A percentile compares a stretch with the other conserved stretches of the same genome.
phyloP scores from a whole-genome alignment of 1,140 invertebrate species.

The Periplaneta americana region DNA sequence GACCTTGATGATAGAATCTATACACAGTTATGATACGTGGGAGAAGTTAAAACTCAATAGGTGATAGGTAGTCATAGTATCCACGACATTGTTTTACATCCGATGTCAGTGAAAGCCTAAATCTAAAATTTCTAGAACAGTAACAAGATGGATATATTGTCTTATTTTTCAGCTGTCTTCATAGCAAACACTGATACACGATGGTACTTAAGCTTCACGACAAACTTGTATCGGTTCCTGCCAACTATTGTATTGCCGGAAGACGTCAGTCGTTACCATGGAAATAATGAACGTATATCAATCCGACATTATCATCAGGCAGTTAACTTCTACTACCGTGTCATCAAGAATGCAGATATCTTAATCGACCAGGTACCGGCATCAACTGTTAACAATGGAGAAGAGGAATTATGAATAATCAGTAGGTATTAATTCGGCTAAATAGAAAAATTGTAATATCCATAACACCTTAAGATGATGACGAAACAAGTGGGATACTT shows the following conservation, averaged over 20 bases:
- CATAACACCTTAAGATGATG: no score
- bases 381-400: slow-evolving; percentile 11
- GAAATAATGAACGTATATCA: slow-evolving; percentile 48
- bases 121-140: no score
- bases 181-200: slow-evolving; percentile 50
- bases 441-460: not conserved
- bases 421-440: not conserved
- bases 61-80: no score
- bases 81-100: no score
- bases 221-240: slow-evolving; percentile 46
- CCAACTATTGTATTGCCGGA: slow-evolving; percentile 38
- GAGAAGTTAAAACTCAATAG: no score
- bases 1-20: no score
- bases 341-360: slow-evolving; percentile 45
- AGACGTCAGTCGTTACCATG: slow-evolving; percentile 44
- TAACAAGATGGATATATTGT: no score
- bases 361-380: slow-evolving; percentile 19
- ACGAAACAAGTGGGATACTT: not conserved
- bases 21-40: no score
- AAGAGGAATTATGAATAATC: slow-evolving; percentile 9
- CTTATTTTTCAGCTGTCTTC: slow-evolving; percentile 36
- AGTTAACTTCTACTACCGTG: slow-evolving; percentile 48
- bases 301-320: slow-evolving; percentile 42
- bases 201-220: slow-evolving; percentile 43
- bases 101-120: no score